These are phyloP conservation scores for Trichomalopsis sarcophagae DNA, from an alignment of 1,140 invertebrate species.

Conservation along the genomic window DNA sequence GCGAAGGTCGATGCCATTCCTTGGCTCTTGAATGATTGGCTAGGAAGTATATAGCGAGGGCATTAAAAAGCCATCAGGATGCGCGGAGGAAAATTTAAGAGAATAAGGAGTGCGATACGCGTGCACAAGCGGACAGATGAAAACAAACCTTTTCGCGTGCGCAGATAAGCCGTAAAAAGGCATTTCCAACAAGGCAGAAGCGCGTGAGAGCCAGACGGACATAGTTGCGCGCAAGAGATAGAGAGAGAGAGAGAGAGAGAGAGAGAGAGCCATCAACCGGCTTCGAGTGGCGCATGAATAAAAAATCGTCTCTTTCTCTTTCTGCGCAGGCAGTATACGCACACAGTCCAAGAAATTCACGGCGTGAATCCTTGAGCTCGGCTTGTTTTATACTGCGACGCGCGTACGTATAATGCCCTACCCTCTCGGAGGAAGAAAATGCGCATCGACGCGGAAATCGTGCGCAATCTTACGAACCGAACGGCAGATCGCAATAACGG, in stretches of 20 bases:
- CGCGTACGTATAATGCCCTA: not conserved
- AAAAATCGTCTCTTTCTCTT: not conserved
- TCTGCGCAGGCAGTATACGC: not conserved
- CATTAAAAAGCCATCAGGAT: too few species aligned
- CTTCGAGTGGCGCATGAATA: not conserved
- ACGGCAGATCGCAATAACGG: conserved; percentile 10
- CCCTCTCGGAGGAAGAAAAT: not conserved
- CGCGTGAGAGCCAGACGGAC: not conserved
- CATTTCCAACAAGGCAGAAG: not conserved
- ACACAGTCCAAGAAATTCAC: not conserved
- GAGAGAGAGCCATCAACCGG: too few species aligned
- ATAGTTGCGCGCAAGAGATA: not conserved
- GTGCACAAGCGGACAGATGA: too few species aligned
- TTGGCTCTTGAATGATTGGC: too few species aligned
- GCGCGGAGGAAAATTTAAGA: too few species aligned
- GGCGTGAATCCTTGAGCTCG: not conserved
- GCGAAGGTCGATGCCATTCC: too few species aligned
- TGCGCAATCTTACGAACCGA: conserved; percentile 34
- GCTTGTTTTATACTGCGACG: not conserved
- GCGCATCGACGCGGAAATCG: conserved; percentile 6
- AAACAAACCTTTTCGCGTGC: too few species aligned
- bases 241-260: too few species aligned
- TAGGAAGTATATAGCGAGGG: too few species aligned
- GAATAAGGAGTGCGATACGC: too few species aligned
- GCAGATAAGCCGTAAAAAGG: too few species aligned